Conservation (phyloP, 1,140 invertebrate species). For the Oncopodura yosiiana region DNA sequence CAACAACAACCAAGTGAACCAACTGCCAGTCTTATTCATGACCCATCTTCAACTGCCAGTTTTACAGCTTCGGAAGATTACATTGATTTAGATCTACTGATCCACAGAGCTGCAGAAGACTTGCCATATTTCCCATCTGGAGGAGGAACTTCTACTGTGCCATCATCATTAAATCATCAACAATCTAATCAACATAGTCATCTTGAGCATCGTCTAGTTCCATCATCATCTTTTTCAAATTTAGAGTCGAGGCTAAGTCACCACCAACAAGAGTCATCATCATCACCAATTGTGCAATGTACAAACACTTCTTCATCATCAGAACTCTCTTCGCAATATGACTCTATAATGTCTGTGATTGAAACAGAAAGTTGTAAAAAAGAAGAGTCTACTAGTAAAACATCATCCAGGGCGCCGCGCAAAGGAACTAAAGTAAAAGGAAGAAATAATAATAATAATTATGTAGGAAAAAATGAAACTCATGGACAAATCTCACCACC, state of each 20-base stretch:
- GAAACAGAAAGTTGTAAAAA: no score
- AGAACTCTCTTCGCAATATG: no score
- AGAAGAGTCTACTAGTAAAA: no score
- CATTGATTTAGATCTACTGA: slow-evolving; percentile 44
- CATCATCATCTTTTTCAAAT: neutral
- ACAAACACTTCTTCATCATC: no score
- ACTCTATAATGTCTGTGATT: no score
- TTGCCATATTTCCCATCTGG: slow-evolving; percentile 36
- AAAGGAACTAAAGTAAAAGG: no score
- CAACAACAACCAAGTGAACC: slow-evolving; percentile 1
- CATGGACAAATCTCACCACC: slow-evolving; percentile 47
- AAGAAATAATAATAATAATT: no score
- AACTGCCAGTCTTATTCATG: neutral
- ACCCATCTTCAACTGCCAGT: neutral
- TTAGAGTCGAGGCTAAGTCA: neutral
- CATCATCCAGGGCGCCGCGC: no score
- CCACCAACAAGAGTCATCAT: no score
- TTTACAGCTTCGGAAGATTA: slow-evolving; percentile 40
- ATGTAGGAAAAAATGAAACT: no score
- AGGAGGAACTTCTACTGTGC: neutral
- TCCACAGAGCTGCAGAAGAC: slow-evolving; percentile 42
- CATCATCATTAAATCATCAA: neutral
- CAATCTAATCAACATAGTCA: neutral
- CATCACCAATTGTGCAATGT: no score
- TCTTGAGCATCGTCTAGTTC: neutral